Percentiles rank a stretch among this genome's conserved stretches.
These are phyloP conservation scores for Diorhabda elongata DNA, from an alignment of 1,140 invertebrate genomes.

Conservation along the genomic window DNA sequence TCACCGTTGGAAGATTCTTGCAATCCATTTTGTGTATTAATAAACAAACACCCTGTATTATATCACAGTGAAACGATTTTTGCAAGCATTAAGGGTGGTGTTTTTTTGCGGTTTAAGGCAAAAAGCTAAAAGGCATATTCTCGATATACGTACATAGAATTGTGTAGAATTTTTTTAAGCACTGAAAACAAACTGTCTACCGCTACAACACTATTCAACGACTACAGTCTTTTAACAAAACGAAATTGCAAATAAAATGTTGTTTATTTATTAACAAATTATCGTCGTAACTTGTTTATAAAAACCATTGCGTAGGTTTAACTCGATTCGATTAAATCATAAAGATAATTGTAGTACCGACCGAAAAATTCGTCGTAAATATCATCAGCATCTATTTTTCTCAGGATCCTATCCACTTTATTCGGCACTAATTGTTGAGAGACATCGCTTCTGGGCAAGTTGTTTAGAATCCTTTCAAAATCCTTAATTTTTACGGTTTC, in stretches of 20 bases:
- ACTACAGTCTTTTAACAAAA: conserved; percentile 7
- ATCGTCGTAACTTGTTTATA: conserved; percentile 15
- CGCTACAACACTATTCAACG: conserved; percentile 2
- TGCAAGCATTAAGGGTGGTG: conserved; percentile 21
- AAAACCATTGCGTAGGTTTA: conserved; percentile 11
- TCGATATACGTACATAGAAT: conserved; percentile 16
- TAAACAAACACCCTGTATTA: conserved; percentile 19
- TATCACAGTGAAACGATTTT: conserved; percentile 20
- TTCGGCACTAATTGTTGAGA: conserved; percentile 9
- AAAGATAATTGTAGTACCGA: conserved; percentile 29
- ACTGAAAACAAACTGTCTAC: conserved; percentile 12
- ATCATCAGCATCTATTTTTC: conserved; percentile 14
- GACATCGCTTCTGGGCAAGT: conserved; percentile 18
- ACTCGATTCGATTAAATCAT: conserved; percentile 13
- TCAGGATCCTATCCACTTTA: conserved; percentile 14
- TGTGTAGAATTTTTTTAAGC: conserved; percentile 5
- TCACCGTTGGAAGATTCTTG: conserved; percentile 24
- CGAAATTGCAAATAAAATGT: conserved; percentile 22
- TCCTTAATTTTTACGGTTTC: conserved; percentile 36
- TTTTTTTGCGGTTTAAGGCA: conserved; percentile 16
- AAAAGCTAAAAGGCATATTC: conserved; percentile 15
- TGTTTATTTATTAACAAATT: conserved; percentile 22
- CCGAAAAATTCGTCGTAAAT: conserved; percentile 35
- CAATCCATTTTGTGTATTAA: conserved; percentile 31
- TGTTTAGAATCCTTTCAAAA: conserved; percentile 35